Conservation (phyloP, 2,113 vertebrate species). For the Australoheros scitulus region DNA sequence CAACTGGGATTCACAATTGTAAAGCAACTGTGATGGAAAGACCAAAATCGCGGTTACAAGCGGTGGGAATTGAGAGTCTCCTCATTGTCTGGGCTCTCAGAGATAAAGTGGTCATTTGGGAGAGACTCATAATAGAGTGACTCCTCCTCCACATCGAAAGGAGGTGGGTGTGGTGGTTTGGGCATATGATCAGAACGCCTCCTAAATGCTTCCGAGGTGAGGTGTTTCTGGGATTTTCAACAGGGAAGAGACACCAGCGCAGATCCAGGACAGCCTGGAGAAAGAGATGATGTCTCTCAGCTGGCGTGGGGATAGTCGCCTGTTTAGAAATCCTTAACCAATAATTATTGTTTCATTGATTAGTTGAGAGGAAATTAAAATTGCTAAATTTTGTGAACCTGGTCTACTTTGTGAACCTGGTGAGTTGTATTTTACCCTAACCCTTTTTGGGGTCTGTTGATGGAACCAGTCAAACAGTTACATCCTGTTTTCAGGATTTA, state of each 20-base stretch:
- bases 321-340: background rate
- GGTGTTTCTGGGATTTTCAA: background rate
- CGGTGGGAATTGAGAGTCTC: background rate
- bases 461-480: background rate
- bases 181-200: too few species aligned
- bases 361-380: background rate
- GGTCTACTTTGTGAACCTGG: too few species aligned
- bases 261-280: background rate
- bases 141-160: background rate
- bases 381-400: rapidly evolving
- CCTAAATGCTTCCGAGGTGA: too few species aligned
- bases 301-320: background rate
- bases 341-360: background rate
- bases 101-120: background rate
- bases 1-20: background rate
- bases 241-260: background rate
- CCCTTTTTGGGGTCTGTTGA: background rate
- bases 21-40: background rate
- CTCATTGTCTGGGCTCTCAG: background rate
- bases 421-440: too few species aligned
- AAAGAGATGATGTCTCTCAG: background rate
- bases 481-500: background rate
- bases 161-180: background rate
- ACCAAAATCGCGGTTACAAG: background rate
- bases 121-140: background rate